A percentile compares a stretch with the other conserved stretches of the same genome.
phyloP scores from a whole-genome alignment of 2,888 invertebrate species.

The Hyalella azteca region DNA sequence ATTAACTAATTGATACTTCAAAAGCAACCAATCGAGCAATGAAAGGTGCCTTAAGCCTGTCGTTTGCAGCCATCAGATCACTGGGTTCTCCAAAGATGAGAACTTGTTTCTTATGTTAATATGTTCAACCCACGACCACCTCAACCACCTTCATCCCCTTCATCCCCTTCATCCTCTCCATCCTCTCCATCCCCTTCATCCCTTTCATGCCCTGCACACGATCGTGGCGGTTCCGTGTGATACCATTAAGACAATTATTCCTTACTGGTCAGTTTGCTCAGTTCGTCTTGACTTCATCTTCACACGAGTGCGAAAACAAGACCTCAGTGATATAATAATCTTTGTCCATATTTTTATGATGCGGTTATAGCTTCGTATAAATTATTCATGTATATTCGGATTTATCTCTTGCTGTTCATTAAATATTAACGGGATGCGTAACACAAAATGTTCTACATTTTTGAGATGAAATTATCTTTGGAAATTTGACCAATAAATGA shows the following conservation, averaged over 20 bases:
- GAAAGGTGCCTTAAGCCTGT: conserved; percentile 14
- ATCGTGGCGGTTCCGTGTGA: conserved; percentile 26
- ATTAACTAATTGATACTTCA: conserved; percentile 30
- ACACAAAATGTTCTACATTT: too few relatives aligned
- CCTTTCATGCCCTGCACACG: background rate
- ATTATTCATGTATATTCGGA: too few relatives aligned
- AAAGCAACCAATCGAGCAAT: conserved; percentile 31
- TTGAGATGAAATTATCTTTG: too few relatives aligned
- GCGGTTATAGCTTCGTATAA: too few relatives aligned
- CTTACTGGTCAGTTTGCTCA: background rate
- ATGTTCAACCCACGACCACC: background rate
- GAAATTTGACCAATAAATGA: too few relatives aligned
- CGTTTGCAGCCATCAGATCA: conserved; percentile 30
- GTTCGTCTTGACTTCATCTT: too few relatives aligned
- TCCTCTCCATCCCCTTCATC: background rate
- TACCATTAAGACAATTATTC: conserved; percentile 20
- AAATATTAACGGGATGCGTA: too few relatives aligned
- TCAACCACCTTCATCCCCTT: background rate
- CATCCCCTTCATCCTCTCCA: background rate
- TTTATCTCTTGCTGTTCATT: too few relatives aligned
- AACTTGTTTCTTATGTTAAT: conserved; percentile 32
- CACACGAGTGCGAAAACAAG: too few relatives aligned
- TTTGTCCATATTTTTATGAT: too few relatives aligned
- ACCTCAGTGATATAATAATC: too few relatives aligned
- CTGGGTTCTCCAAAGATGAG: background rate